phyloP scores from a whole-genome alignment of 1,140 invertebrate species.

The Oryzaephilus surinamensis region DNA sequence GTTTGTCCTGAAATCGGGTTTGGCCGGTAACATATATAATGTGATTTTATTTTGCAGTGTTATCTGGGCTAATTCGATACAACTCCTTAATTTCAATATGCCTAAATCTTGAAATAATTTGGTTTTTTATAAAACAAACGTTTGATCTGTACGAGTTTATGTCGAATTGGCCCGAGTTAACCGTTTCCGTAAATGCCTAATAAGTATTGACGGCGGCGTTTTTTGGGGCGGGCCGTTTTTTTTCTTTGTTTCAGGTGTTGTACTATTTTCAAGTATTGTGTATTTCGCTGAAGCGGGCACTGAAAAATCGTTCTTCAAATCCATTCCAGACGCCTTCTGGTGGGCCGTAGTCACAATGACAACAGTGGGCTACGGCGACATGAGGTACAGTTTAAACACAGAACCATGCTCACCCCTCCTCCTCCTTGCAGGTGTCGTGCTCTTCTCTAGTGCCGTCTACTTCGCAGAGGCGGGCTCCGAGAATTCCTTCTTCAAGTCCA shows the following conservation, averaged over 20 bases:
- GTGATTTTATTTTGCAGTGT: too few species aligned
- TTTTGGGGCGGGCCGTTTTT: constrained; percentile 4
- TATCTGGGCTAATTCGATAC: too few species aligned
- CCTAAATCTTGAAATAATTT: too few species aligned
- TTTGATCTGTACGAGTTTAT: too few species aligned
- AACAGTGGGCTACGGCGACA: constrained; percentile 96
- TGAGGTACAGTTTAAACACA: constrained; percentile 63
- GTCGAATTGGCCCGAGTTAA: too few species aligned
- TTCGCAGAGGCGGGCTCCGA: constrained; percentile 95
- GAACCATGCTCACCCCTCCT: constrained; percentile 18
- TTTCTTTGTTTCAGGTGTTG: constrained; percentile 78
- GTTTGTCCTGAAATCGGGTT: too few species aligned
- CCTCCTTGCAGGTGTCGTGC: constrained; percentile 88
- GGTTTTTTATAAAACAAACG: too few species aligned
- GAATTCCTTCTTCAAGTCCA: constrained; percentile 99
- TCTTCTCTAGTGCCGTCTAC: constrained; percentile 98
- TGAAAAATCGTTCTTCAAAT: constrained; percentile 93
- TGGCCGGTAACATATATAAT: too few species aligned
- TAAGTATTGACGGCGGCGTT: constrained; percentile 2
- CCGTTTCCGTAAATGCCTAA: too few species aligned
- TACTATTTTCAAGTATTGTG: constrained; percentile 95
- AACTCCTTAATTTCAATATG: too few species aligned
- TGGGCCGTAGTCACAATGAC: constrained; percentile 91
- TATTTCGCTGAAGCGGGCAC: constrained; percentile 98
- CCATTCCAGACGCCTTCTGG: constrained; percentile 95